These are phyloP conservation scores for Vesta saturnalis DNA, from an alignment of 2,888 invertebrate species.

Conservation along the genomic window DNA sequence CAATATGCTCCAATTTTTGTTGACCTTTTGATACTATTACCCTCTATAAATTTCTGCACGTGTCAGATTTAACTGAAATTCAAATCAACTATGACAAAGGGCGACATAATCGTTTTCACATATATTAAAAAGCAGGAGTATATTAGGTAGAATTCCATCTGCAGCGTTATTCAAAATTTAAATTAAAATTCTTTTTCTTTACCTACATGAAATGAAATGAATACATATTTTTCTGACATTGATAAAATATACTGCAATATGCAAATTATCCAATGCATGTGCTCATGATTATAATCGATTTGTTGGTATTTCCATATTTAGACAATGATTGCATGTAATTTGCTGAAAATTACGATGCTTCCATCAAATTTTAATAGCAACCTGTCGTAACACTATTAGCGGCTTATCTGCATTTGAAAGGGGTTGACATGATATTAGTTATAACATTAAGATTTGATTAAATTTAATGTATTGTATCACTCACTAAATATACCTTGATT, in stretches of 20 bases:
- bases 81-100: neutral
- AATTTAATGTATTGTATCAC: too few relatives aligned
- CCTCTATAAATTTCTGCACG: neutral
- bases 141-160: neutral
- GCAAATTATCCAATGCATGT: neutral
- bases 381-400: neutral
- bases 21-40: neutral
- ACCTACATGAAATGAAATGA: too few relatives aligned
- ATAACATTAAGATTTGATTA: too few relatives aligned
- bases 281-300: neutral
- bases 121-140: neutral
- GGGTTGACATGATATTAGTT: too few relatives aligned
- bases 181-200: too few relatives aligned
- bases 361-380: neutral
- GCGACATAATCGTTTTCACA: neutral
- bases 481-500: too few relatives aligned
- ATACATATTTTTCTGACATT: too few relatives aligned
- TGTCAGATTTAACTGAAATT: too few relatives aligned
- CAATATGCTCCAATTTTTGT: too few relatives aligned
- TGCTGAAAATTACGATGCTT: neutral
- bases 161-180: neutral
- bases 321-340: neutral
- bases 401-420: too few relatives aligned
- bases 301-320: neutral
- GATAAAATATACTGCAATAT: neutral